phyloP scores from a whole-genome alignment of 2,113 vertebrate species.

The Butorides virescens region DNA sequence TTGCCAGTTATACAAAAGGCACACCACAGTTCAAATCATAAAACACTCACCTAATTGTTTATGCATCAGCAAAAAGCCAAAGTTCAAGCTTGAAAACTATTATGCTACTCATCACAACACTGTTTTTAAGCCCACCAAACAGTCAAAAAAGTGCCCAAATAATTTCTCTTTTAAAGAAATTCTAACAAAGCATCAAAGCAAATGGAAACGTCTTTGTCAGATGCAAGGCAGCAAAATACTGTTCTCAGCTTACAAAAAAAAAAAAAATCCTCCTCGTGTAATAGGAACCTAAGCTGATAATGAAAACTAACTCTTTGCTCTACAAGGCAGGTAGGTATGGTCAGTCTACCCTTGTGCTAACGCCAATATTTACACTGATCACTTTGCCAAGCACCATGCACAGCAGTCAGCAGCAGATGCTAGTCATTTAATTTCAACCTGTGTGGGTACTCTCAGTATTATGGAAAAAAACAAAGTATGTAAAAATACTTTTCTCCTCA shows the following conservation, averaged over 20 bases:
- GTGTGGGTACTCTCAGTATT: not conserved
- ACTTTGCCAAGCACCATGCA: not conserved
- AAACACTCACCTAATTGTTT: not conserved
- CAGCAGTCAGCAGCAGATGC: not conserved
- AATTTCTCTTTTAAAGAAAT: not conserved
- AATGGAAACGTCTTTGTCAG: not conserved
- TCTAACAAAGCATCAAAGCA: not conserved
- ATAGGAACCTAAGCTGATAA: not conserved
- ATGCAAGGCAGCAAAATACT: not conserved
- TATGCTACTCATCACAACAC: not conserved
- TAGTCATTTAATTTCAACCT: not conserved
- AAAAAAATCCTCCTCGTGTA: not conserved
- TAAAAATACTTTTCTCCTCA: not conserved
- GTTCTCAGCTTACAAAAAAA: not conserved
- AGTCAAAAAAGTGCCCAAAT: not conserved
- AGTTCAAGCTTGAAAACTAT: not conserved
- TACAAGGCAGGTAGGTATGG: not conserved
- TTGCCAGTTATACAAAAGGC: not conserved
- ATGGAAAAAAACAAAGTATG: not conserved
- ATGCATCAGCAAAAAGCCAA: not conserved
- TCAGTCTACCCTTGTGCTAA: not conserved
- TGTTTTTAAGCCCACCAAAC: not conserved
- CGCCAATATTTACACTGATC: not conserved
- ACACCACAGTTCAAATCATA: not conserved
- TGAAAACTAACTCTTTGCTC: not conserved